These are phyloP conservation scores for Habrosyne pyritoides DNA, from an alignment of 2,888 invertebrate genomes.

Conservation along the genomic window DNA sequence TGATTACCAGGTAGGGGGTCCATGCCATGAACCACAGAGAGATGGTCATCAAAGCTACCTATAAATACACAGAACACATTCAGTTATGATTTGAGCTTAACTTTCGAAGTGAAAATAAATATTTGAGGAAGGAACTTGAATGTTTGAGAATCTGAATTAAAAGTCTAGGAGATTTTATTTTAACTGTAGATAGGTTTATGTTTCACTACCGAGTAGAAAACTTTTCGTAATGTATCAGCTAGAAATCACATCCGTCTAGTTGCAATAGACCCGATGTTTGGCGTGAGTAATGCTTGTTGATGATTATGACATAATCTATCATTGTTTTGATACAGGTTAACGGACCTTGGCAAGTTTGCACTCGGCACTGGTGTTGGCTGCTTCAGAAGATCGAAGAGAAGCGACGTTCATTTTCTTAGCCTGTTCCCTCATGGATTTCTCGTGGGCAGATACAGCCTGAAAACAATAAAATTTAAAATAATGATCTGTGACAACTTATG, in stretches of 20 bases:
- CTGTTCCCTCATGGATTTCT: constrained; percentile 93
- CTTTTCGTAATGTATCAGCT: no score
- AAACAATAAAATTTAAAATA: constrained; percentile 25
- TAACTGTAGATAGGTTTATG: no score
- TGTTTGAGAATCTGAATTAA: no score
- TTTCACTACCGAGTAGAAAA: no score
- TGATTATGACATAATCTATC: background rate
- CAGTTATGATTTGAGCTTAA: no score
- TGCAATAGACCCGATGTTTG: no score
- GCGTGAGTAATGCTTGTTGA: no score
- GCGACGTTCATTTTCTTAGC: constrained; percentile 97
- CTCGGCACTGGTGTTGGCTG: constrained; percentile 91
- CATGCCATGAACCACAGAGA: constrained; percentile 96
- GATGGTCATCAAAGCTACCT: constrained; percentile 95
- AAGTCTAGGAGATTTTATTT: no score
- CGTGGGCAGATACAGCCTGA: constrained; percentile 92
- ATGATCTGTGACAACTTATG: background rate
- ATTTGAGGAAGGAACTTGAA: no score
- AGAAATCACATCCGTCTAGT: no score
- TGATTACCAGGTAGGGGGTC: constrained; percentile 94
- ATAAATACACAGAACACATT: constrained; percentile 13
- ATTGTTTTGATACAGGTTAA: background rate
- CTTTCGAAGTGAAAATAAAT: no score
- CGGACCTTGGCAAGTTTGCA: constrained; percentile 91
- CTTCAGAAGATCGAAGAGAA: constrained; percentile 91